phyloP scores from a whole-genome alignment of 2,113 vertebrate species.

The Oncorhynchus gorbuscha region DNA sequence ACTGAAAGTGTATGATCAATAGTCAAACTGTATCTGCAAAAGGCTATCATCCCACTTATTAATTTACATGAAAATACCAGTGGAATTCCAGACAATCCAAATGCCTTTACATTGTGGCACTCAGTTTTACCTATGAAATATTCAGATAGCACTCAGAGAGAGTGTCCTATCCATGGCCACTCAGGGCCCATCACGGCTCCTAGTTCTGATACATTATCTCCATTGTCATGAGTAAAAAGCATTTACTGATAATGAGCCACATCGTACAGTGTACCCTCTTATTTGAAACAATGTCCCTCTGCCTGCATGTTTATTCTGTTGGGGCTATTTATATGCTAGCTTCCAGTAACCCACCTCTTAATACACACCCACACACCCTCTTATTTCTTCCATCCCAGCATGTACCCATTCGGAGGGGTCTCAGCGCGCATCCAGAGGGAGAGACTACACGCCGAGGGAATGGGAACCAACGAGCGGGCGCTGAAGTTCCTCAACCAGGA shows the following conservation, averaged over 20 bases:
- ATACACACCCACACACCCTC: background rate
- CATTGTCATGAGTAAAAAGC: background rate
- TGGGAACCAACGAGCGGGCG: slow-evolving; percentile 80
- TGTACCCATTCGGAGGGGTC: slow-evolving; percentile 78
- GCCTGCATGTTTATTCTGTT: background rate
- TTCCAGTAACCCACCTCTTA: slow-evolving; percentile 1
- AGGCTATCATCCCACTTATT: no score
- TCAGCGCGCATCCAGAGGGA: slow-evolving; percentile 76
- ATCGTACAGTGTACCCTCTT: background rate
- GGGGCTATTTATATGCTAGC: slow-evolving; percentile 15
- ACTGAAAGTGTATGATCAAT: no score
- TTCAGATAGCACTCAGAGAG: no score
- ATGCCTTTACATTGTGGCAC: no score
- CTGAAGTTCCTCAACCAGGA: slow-evolving; percentile 81
- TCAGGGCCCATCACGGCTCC: no score
- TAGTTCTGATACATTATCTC: background rate
- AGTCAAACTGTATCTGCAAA: no score
- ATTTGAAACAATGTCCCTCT: background rate
- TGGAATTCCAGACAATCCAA: no score
- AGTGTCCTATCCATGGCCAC: no score
- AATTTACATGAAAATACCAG: no score
- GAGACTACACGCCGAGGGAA: slow-evolving; percentile 80
- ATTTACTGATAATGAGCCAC: background rate
- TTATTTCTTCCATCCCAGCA: slow-evolving; percentile 10
- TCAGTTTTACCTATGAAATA: no score